These are phyloP conservation scores for Parauchenoglanis punctatus DNA, from an alignment of 2,797 vertebrate species.

Conservation along the genomic window DNA sequence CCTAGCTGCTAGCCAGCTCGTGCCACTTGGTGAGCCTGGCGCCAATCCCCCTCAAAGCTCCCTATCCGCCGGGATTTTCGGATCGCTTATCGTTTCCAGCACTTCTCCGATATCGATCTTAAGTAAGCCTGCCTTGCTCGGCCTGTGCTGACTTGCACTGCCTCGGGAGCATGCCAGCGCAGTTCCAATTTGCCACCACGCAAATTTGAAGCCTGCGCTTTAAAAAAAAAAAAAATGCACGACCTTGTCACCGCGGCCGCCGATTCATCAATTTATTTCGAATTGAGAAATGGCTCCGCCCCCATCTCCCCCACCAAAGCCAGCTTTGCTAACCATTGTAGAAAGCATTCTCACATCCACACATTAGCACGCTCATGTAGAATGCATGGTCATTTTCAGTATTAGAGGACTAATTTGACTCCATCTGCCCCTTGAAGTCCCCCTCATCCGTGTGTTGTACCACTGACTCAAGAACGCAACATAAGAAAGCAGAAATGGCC, in stretches of 20 bases:
- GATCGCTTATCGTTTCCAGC: slow-evolving; percentile 85
- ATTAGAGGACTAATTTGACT: slow-evolving; percentile 58
- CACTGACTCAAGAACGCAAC: slow-evolving; percentile 8
- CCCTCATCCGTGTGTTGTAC: slow-evolving; percentile 58
- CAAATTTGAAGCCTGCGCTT: slow-evolving; percentile 71
- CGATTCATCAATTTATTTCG: slow-evolving; percentile 58
- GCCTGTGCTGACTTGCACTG: slow-evolving; percentile 57
- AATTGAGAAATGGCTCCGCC: slow-evolving; percentile 54
- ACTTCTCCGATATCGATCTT: slow-evolving; percentile 81
- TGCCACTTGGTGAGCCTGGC: slow-evolving; percentile 89
- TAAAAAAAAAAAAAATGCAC: slow-evolving; percentile 60
- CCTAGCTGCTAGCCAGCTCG: slow-evolving; percentile 90
- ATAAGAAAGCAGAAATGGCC: neutral
- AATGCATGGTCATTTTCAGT: slow-evolving; percentile 70
- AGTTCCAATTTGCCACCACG: slow-evolving; percentile 68
- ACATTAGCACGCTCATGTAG: slow-evolving; percentile 52
- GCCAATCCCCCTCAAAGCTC: slow-evolving; percentile 77
- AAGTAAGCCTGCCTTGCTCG: slow-evolving; percentile 77
- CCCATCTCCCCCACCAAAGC: slow-evolving; percentile 21
- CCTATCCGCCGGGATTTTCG: slow-evolving; percentile 80
- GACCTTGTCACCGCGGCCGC: slow-evolving; percentile 52
- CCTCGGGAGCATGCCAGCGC: slow-evolving; percentile 70
- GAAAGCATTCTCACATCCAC: slow-evolving; percentile 62
- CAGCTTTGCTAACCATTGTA: slow-evolving; percentile 54
- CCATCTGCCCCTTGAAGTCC: slow-evolving; percentile 59